These are phyloP conservation scores for Malurus melanocephalus DNA, from an alignment of 2,113 vertebrate species.

Conservation along the genomic window DNA sequence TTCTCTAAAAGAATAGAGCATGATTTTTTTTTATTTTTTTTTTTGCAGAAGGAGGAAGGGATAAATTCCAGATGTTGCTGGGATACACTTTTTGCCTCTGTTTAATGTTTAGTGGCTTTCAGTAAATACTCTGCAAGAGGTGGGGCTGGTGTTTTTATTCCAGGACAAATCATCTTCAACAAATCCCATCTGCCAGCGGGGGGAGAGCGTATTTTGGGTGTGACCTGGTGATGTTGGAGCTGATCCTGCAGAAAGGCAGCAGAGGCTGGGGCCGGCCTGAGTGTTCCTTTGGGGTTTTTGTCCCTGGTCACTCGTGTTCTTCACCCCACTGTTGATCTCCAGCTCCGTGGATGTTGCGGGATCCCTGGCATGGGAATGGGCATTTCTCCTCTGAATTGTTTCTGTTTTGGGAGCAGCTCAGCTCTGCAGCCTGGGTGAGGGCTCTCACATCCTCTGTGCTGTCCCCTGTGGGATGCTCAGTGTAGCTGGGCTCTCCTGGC, in stretches of 20 bases:
- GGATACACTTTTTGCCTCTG: constrained; percentile 14
- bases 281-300: background rate
- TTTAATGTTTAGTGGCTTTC: background rate
- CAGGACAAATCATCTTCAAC: background rate
- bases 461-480: accelerated
- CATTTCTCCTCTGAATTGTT: background rate
- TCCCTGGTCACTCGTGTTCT: background rate
- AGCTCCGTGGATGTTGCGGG: accelerated
- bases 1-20: constrained; percentile 17
- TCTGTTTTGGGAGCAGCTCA: background rate
- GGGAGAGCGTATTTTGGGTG: background rate
- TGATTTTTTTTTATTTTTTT: background rate
- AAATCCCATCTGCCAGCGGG: background rate
- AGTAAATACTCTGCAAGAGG: constrained; percentile 10
- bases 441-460: accelerated
- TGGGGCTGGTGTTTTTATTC: constrained; percentile 24
- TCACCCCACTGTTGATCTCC: accelerated
- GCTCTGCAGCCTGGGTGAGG: background rate
- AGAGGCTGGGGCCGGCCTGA: background rate
- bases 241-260: background rate
- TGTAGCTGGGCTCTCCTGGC: accelerated
- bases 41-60: background rate
- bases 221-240: background rate
- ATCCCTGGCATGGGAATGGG: accelerated
- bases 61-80: constrained; percentile 53